Base-by-base conservation (phyloP, 2,113 vertebrate species). In the Stigmatopora nigra region DNA sequence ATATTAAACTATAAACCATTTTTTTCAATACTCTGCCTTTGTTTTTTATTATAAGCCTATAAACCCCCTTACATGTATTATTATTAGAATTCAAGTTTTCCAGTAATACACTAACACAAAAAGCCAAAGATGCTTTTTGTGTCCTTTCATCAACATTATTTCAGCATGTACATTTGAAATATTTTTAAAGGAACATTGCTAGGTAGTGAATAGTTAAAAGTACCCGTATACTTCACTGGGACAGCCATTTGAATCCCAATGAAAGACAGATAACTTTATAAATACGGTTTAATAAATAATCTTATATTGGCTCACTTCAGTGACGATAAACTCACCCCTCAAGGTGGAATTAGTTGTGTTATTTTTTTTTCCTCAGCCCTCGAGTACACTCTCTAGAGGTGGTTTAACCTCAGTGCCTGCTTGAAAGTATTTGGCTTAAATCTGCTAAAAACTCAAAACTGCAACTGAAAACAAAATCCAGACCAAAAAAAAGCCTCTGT, bases 391-490 rank as follows among this genome's bases (percentile, higher is more conserved):
- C 61, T 47, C 14, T 52, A n/a, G 16, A 35, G 56, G 64, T 59
- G 22, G 14, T 60, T 61, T 72, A 67, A 60, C 68, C 38, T 61
- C 59, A 53, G 41, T 56, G 38, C 38, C 73, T 64, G 60, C 48
- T 63, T 25, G 7, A 12, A 15, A 60, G 55, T 35, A 1, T 70
- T 60, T 65, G 64, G 46, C 71, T 73, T 10, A 38, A 61, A 58
- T 75, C 58, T 12, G 13, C 38, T 19, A 55, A 56, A 68, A 66
- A 79, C 36, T 31, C 64, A 20, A 78, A 78, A 71, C 60, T 68
- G 64, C 52, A 72, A 82, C 65, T 41, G 68, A 80, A 84, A 75
- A 61, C 41, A 68, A 73, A 31, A 78, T 67, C 75, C 76, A 83
- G 80, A 80, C 68, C 6, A 2, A 57, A 67, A 13, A 61, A 67